A percentile compares a stretch with the other conserved stretches of the same genome.
These are phyloP conservation scores for Kuschelorhynchus macadamiae DNA, from an alignment of 2,888 invertebrate species.

Conservation along the genomic window DNA sequence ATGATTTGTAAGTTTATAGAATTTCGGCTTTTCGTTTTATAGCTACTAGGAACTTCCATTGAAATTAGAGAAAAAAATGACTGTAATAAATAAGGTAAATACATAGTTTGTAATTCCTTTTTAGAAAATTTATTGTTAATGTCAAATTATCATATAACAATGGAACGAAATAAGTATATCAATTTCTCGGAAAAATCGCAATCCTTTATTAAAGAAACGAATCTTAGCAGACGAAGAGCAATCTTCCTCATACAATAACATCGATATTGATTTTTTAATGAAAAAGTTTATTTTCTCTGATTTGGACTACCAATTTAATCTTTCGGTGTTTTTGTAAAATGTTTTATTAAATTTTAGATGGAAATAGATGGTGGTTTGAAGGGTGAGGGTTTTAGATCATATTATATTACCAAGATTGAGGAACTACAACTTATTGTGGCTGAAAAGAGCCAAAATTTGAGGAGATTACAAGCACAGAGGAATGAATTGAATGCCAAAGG, in stretches of 20 bases:
- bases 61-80: slow-evolving; percentile 49
- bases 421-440: slow-evolving; percentile 95
- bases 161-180: slow-evolving; percentile 55
- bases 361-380: slow-evolving; percentile 79
- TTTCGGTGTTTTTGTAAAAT: neutral
- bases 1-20: slow-evolving; percentile 47
- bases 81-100: slow-evolving; percentile 58
- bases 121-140: slow-evolving; percentile 43
- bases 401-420: slow-evolving; percentile 98
- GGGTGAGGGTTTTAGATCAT: slow-evolving; percentile 93
- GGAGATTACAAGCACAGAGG: slow-evolving; percentile 96
- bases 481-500: slow-evolving; percentile 99
- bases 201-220: slow-evolving; percentile 28
- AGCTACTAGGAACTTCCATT: slow-evolving; percentile 5
- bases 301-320: no score
- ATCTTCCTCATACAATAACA: slow-evolving; percentile 7
- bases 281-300: slow-evolving; percentile 3
- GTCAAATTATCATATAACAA: slow-evolving; percentile 45
- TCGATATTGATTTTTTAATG: slow-evolving; percentile 30
- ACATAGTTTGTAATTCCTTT: slow-evolving; percentile 14
- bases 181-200: slow-evolving; percentile 42
- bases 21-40: slow-evolving; percentile 1
- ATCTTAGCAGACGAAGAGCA: slow-evolving; percentile 10
- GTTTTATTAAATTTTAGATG: slow-evolving; percentile 72
- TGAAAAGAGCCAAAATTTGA: slow-evolving; percentile 97